Percentiles rank a stretch among this genome's conserved stretches.
phyloP scores from a whole-genome alignment of 2,888 invertebrate species.

The Panopea generosa region DNA sequence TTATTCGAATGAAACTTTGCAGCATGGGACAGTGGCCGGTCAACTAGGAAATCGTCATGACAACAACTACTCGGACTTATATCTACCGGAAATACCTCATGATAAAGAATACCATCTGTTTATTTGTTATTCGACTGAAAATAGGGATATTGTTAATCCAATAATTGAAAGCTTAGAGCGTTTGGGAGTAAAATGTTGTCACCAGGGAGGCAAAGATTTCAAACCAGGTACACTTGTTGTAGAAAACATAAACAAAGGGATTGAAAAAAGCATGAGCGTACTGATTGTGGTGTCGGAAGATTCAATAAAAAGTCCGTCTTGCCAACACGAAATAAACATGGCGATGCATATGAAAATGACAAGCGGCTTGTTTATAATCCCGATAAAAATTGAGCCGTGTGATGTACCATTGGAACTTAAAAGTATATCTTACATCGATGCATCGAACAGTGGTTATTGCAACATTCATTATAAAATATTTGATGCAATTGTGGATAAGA shows the following conservation, averaged over 20 bases:
- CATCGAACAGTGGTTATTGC: neutral
- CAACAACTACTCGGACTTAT: too few species aligned
- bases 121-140: neutral
- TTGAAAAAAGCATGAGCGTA: neutral
- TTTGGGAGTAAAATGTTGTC: neutral
- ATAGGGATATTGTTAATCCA: neutral
- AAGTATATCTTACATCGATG: neutral
- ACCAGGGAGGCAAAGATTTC: neutral
- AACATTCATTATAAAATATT: neutral
- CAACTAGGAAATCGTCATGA: too few species aligned
- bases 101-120: neutral
- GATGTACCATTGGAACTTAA: neutral
- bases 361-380: neutral
- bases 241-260: neutral
- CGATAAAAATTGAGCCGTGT: conserved; percentile 1
- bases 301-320: neutral
- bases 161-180: neutral
- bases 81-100: neutral
- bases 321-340: neutral
- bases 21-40: too few species aligned
- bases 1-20: too few species aligned
- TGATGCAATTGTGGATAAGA: neutral
- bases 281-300: neutral
- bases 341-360: neutral
- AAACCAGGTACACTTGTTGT: neutral